phyloP scores from a whole-genome alignment of 1,140 invertebrate species.

The Cydia fagiglandana region DNA sequence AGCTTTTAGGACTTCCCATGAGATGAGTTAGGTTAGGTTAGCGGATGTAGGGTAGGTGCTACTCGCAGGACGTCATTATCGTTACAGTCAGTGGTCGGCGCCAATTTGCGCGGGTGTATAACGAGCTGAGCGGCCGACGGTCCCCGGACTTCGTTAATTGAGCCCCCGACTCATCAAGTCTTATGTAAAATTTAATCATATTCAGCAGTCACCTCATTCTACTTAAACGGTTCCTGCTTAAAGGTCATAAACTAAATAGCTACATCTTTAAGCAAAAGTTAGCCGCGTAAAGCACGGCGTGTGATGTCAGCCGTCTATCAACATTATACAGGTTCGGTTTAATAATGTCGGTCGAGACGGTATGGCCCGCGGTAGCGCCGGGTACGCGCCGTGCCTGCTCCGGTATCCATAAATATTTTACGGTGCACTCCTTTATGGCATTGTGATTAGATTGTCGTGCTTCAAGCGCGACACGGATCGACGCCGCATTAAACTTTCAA shows the following conservation, averaged over 20 bases:
- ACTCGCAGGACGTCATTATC: slow-evolving; percentile 62
- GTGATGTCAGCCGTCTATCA: slow-evolving; percentile 17
- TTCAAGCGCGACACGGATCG: slow-evolving; percentile 46
- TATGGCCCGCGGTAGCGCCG: slow-evolving; percentile 37
- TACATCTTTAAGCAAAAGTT: not conserved
- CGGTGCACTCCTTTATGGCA: slow-evolving; percentile 58
- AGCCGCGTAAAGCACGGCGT: not conserved
- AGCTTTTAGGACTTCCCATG: slow-evolving; percentile 66
- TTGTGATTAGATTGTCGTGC: slow-evolving; percentile 59
- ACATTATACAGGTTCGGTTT: slow-evolving; percentile 22
- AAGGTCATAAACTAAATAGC: slow-evolving; percentile 14
- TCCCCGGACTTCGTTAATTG: slow-evolving; percentile 63
- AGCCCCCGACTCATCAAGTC: slow-evolving; percentile 48
- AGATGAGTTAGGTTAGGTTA: slow-evolving; percentile 63
- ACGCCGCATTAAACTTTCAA: slow-evolving; percentile 55
- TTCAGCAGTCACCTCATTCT: slow-evolving; percentile 12
- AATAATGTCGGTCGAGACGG: slow-evolving; percentile 32
- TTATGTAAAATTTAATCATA: slow-evolving; percentile 45
- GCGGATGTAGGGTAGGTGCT: slow-evolving; percentile 51
- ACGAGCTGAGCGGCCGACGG: slow-evolving; percentile 56
- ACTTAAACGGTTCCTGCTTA: slow-evolving; percentile 26
- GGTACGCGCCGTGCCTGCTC: slow-evolving; percentile 52
- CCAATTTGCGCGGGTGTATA: slow-evolving; percentile 61
- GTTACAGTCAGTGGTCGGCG: slow-evolving; percentile 61
- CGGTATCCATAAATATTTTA: slow-evolving; percentile 61